Evolutionary conservation across 2,888 invertebrate genomes (phyloP), one percentile per base, ranked within the genome.

Genomic region (Pogonocherus hispidulus): DNA sequence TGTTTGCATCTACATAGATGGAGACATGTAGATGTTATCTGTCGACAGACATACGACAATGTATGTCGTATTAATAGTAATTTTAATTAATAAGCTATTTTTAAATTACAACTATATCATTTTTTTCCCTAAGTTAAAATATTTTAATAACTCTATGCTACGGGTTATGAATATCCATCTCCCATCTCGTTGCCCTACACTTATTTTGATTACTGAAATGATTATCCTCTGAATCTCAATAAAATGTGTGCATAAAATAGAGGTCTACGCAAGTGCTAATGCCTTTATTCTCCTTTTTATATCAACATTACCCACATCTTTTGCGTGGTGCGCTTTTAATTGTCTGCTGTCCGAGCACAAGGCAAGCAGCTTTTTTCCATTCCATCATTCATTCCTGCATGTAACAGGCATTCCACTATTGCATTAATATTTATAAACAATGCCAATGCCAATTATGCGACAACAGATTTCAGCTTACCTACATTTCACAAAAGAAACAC

Each of bases 401-500:
- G 62, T 18, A 22, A 20, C 32, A 20, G 14, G 32, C 47, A 19
- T 69, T 69, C 68, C 69, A 54, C 63, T 64, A 63, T 67, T 52
- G 46, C 67, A 70, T 72, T 56, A 74, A 74, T 69, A 72, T 74
- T 70, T 69, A 74, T 72, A 51, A 23, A 60, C 59, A 69, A 32
- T 6, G 32, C 9, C 66, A 70, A 64, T 68, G 62, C 69, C 70
- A 68, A 71, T 73, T 70, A 71, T 63, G 55, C 44, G 59, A 62
- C 60, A 54, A 63, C 62, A 63, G 65, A 63, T 66, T 62, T 46
- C 32, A 51, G 37, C 49, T 49, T 49, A 49, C 49, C 49, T 20
- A 51, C n/a, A 22, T 51, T 14, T 51, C 23, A 51, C 23, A 51
- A 23, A 51, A 51, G 23, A 51, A 51, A 51, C 23, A 51, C n/a